Conservation (phyloP, 2,797 vertebrate genomes). For the Phataginus tetradactyla region DNA sequence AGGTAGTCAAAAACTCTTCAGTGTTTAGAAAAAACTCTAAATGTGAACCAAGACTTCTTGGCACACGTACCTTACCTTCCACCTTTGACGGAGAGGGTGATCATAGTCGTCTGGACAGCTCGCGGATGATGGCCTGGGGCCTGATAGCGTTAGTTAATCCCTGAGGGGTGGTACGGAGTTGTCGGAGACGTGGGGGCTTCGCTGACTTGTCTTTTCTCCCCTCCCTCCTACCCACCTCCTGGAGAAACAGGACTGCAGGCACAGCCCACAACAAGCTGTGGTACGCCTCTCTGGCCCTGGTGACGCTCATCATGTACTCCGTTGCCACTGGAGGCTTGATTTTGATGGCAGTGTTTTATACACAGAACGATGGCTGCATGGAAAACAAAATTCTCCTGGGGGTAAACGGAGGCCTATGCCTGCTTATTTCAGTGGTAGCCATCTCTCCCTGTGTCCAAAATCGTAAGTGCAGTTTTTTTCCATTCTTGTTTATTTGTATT, state of each 20-base stretch:
- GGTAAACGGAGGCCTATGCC: constrained; percentile 93
- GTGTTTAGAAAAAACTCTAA: not conserved
- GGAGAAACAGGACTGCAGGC: constrained; percentile 92
- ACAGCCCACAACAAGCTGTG: constrained; percentile 93
- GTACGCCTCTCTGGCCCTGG: constrained; percentile 94
- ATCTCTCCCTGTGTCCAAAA: constrained; percentile 95
- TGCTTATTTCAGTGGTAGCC: constrained; percentile 93
- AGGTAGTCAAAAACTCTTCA: not conserved
- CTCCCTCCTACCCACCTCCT: not conserved
- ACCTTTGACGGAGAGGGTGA: not conserved
- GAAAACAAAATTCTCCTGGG: constrained; percentile 96
- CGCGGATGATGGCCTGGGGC: not conserved
- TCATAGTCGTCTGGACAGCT: not conserved
- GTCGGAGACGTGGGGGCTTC: not conserved
- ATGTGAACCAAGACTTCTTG: not conserved
- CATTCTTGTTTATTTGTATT: not conserved
- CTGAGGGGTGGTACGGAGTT: not conserved
- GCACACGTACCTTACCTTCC: not conserved
- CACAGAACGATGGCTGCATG: constrained; percentile 90
- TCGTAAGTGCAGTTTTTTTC: constrained; percentile 87
- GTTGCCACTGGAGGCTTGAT: constrained; percentile 91
- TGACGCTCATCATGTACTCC: constrained; percentile 93
- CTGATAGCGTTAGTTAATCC: not conserved
- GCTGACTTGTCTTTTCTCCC: constrained; percentile 22
- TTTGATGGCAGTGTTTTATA: constrained; percentile 94